Percentiles rank a stretch among this genome's conserved stretches.
Evolutionary conservation across 2,113 vertebrate species (phyloP).

Genomic region (Lasiurus cinereus): DNA sequence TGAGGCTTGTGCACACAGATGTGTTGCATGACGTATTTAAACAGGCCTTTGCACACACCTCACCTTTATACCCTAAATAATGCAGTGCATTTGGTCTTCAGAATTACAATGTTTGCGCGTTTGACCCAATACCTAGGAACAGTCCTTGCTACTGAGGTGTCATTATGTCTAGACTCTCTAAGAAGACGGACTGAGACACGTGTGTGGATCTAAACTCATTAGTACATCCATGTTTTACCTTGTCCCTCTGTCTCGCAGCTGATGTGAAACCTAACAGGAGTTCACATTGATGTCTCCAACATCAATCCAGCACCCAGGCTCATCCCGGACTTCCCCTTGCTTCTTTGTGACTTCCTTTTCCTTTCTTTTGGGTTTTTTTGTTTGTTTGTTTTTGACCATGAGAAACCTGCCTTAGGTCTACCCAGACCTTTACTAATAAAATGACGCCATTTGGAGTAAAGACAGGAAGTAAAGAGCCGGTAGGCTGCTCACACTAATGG

Average conservation of each 20-base stretch:
- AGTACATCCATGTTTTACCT: neutral
- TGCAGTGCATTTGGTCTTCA: neutral
- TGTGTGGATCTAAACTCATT: neutral
- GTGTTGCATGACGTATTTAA: neutral
- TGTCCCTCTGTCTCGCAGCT: neutral
- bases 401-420: neutral
- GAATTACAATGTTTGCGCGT: neutral
- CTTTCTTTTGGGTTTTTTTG: neutral
- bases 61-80: neutral
- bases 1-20: constrained; percentile 25
- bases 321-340: neutral
- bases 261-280: neutral
- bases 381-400: neutral
- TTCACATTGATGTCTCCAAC: no score
- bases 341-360: neutral
- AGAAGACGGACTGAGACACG: neutral
- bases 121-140: neutral
- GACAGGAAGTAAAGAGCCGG: neutral
- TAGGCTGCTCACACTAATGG: neutral
- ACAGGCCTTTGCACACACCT: neutral
- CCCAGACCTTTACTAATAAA: neutral
- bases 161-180: neutral
- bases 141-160: neutral
- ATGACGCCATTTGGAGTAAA: neutral
- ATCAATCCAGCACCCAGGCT: no score